A percentile compares a stretch with the other conserved stretches of the same genome.
phyloP scores from a whole-genome alignment of 2,113 vertebrate species.

The Plectropomus leopardus region DNA sequence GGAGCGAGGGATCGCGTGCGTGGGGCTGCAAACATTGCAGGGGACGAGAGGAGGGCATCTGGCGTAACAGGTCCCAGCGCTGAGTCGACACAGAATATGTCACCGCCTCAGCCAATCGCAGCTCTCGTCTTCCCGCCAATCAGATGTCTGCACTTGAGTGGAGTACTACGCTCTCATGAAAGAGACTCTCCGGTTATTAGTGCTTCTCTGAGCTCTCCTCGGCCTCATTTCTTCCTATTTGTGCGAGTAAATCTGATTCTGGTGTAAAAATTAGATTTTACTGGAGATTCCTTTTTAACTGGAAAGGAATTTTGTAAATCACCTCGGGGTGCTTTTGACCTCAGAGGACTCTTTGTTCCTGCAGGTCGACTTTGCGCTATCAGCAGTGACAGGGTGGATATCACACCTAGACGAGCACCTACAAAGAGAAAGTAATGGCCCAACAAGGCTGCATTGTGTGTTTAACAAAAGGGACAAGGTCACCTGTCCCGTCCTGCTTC shows the following conservation, averaged over 20 bases:
- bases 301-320: conserved; percentile 25
- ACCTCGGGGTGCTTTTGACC: not conserved
- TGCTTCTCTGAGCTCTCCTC: not conserved
- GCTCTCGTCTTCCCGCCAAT: conserved; percentile 65
- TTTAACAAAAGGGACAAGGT: conserved; percentile 74
- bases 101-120: conserved; percentile 71
- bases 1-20: conserved; percentile 85
- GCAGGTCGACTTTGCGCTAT: conserved; percentile 10
- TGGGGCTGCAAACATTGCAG: conserved; percentile 85
- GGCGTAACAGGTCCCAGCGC: conserved; percentile 84
- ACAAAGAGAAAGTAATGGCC: conserved; percentile 79
- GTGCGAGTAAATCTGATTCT: not conserved
- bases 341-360: conserved; percentile 26
- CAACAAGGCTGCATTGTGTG: conserved; percentile 75
- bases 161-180: conserved; percentile 75
- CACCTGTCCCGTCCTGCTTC: conserved; percentile 69
- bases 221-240: not conserved
- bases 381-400: conserved; percentile 51
- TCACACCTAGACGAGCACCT: conserved; percentile 76
- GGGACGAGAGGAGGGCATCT: conserved; percentile 86
- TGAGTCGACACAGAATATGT: conserved; percentile 72
- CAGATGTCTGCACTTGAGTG: conserved; percentile 24
- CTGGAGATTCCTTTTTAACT: conserved; percentile 4
- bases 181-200: not conserved
- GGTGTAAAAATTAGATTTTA: conserved; percentile 23